A percentile compares a stretch with the other conserved stretches of the same genome.
Evolutionary conservation across 2,113 vertebrate genomes (phyloP).

Genomic region (Proterorhinus semilunaris): DNA sequence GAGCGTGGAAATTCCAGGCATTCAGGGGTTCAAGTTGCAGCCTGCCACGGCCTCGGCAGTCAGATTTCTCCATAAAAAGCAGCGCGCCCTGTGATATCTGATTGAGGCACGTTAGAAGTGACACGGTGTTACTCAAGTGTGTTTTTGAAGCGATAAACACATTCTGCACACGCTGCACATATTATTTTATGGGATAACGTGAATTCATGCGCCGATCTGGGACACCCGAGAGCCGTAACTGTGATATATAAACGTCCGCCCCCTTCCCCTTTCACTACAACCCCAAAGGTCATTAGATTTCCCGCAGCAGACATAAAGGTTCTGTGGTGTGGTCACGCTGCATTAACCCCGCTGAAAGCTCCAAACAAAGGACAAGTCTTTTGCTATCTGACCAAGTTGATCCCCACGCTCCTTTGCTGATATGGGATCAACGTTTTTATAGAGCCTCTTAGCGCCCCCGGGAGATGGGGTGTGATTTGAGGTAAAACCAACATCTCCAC

Average conservation of each 20-base stretch:
- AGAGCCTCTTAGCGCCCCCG: slow-evolving; percentile 44
- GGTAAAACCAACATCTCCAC: slow-evolving; percentile 47
- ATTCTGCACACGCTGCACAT: slow-evolving; percentile 31
- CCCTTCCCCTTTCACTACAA: slow-evolving; percentile 24
- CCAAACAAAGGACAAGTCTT: slow-evolving; percentile 56
- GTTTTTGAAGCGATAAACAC: slow-evolving; percentile 47
- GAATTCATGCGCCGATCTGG: slow-evolving; percentile 31
- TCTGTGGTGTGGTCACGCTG: slow-evolving; percentile 46
- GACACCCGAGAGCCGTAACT: slow-evolving; percentile 25
- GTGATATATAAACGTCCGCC: slow-evolving; percentile 31
- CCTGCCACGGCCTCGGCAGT: slow-evolving; percentile 75
- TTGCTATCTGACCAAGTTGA: slow-evolving; percentile 45
- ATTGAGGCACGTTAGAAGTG: slow-evolving; percentile 48
- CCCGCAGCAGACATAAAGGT: slow-evolving; percentile 41
- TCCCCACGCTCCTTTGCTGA: slow-evolving; percentile 58
- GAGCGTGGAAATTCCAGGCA: slow-evolving; percentile 87
- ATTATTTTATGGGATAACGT: slow-evolving; percentile 42
- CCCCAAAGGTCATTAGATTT: slow-evolving; percentile 49
- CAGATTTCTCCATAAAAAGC: slow-evolving; percentile 72
- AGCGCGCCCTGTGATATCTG: slow-evolving; percentile 66
- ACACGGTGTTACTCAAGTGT: slow-evolving; percentile 16
- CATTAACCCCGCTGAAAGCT: slow-evolving; percentile 43
- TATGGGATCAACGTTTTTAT: slow-evolving; percentile 59
- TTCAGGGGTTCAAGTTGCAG: slow-evolving; percentile 84
- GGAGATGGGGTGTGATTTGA: slow-evolving; percentile 42